Percentiles rank a stretch among this genome's conserved stretches.
Conservation (phyloP, 2,797 vertebrate species). For the Lerista edwardsae region DNA sequence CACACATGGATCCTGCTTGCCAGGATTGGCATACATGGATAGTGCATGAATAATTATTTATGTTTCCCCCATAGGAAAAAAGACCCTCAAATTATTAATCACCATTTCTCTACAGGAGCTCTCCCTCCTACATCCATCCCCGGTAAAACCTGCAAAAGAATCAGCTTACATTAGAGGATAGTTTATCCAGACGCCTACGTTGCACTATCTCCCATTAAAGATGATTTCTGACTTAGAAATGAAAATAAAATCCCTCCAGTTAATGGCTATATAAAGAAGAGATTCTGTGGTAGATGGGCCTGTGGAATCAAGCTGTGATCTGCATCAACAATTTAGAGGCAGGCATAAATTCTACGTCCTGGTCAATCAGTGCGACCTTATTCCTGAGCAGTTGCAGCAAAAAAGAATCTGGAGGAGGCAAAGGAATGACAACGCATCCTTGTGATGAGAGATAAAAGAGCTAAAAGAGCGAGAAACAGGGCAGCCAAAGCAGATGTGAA, state of each 20-base stretch:
- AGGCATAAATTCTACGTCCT: conserved; percentile 13
- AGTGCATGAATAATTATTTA: not conserved
- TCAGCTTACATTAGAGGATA: not conserved
- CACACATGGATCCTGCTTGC: not conserved
- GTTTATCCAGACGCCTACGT: too few relatives aligned
- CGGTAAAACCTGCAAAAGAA: conserved; percentile 21
- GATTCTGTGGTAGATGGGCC: not conserved
- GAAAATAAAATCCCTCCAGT: conserved; percentile 16
- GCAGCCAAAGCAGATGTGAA: conserved; percentile 16
- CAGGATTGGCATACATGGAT: not conserved
- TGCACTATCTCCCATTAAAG: not conserved
- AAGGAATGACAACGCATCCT: conserved; percentile 32
- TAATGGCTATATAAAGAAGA: conserved; percentile 33
- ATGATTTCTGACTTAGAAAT: conserved; percentile 6
- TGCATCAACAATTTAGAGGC: conserved; percentile 29
- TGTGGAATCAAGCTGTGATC: conserved; percentile 37
- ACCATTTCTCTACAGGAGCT: not conserved
- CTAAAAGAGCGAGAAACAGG: conserved; percentile 27
- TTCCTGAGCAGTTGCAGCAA: conserved; percentile 50
- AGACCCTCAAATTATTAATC: not conserved
- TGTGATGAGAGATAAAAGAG: conserved; percentile 24
- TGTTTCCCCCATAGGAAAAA: not conserved
- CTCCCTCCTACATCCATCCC: not conserved
- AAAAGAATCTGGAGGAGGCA: conserved; percentile 42
- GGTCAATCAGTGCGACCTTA: conserved; percentile 30